These are phyloP conservation scores for Scaptodrosophila lebanonensis DNA, from an alignment of 1,140 invertebrate genomes.

Conservation along the genomic window DNA sequence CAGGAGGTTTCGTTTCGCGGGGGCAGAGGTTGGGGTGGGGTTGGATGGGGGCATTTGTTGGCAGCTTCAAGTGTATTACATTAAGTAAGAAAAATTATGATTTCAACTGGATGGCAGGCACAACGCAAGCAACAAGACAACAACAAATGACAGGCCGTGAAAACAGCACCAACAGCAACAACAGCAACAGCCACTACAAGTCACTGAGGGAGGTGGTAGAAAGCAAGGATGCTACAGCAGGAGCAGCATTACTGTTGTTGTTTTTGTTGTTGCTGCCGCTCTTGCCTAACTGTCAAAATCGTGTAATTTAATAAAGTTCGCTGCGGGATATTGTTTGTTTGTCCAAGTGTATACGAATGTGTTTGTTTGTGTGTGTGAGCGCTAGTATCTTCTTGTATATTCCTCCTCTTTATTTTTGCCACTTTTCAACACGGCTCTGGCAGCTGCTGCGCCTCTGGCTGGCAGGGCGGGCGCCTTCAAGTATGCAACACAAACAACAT, in stretches of 20 bases:
- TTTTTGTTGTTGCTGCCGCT: no score
- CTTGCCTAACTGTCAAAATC: conserved; percentile 75
- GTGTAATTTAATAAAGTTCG: conserved; percentile 77
- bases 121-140: conserved; percentile 8
- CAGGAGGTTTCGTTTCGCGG: not conserved
- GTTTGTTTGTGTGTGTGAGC: no score
- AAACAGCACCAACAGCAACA: conserved; percentile 1
- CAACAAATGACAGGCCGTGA: conserved; percentile 6
- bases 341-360: conserved; percentile 35
- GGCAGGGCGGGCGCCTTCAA: conserved; percentile 30
- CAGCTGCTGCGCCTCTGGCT: conserved; percentile 37
- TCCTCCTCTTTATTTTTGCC: not conserved
- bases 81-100: conserved; percentile 73
- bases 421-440: conserved; percentile 29
- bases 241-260: no score
- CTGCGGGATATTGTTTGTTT: conserved; percentile 72
- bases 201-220: not conserved
- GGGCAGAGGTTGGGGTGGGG: not conserved
- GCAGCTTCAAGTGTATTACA: conserved; percentile 61
- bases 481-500: conserved; percentile 51
- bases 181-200: conserved; percentile 2
- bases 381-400: conserved; percentile 5
- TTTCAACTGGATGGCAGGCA: conserved; percentile 39
- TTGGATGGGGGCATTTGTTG: conserved; percentile 31
- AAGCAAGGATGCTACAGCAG: not conserved